Evolutionary conservation across 2,113 vertebrate species (phyloP).

Genomic region (Muscicapa adusta): DNA sequence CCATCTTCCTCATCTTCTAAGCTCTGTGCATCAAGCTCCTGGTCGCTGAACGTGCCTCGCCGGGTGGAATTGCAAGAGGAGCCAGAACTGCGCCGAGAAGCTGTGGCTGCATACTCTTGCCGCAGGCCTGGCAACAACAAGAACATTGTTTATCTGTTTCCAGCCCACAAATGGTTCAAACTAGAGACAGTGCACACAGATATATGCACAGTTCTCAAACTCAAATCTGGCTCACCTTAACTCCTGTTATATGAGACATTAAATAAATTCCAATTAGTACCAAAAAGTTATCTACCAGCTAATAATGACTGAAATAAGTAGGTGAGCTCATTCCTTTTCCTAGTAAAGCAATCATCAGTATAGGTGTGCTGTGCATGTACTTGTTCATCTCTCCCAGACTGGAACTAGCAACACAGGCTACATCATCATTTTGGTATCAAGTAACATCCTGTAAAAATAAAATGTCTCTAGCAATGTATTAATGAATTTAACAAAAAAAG

Average conservation of each 20-base stretch:
- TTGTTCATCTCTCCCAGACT: neutral
- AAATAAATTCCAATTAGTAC: neutral
- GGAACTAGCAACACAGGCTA: neutral
- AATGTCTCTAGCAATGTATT: neutral
- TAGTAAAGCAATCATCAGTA: neutral
- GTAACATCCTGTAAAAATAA: neutral
- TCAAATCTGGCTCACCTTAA: neutral
- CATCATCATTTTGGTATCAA: neutral
- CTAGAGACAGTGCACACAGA: neutral
- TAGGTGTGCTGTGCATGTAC: neutral
- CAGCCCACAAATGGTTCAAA: neutral
- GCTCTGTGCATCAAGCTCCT: conserved; percentile 95
- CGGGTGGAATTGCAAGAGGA: conserved; percentile 94
- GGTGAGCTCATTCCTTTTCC: neutral
- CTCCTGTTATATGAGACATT: neutral
- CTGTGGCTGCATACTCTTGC: conserved; percentile 92
- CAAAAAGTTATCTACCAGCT: neutral
- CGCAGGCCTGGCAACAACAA: conserved; percentile 82
- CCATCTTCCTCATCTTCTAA: conserved; percentile 96
- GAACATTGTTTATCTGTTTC: neutral
- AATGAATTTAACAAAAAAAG: neutral
- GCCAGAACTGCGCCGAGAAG: conserved; percentile 94
- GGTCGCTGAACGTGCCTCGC: conserved; percentile 93
- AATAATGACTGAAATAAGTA: neutral
- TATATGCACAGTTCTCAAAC: neutral